phyloP scores from a whole-genome alignment of 2,797 vertebrate genomes.

The Oceanodroma leucorhoa region DNA sequence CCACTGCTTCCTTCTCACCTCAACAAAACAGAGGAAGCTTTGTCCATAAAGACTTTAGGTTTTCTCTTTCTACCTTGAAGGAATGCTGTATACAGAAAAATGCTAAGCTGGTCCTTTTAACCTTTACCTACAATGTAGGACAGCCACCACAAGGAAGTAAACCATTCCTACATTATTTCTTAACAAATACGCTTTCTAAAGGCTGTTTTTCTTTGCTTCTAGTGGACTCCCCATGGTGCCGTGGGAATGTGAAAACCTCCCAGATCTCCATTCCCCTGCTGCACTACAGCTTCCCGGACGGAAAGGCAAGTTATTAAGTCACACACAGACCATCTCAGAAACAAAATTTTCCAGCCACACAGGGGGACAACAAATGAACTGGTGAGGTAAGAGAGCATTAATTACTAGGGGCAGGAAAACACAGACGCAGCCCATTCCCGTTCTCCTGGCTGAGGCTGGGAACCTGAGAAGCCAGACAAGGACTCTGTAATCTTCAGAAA shows the following conservation, averaged over 20 bases:
- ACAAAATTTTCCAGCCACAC: neutral
- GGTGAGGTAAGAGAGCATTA: neutral
- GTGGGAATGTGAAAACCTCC: neutral
- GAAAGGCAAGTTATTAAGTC: neutral
- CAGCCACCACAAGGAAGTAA: neutral
- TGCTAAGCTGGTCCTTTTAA: neutral
- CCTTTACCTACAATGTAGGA: neutral
- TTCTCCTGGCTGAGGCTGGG: neutral
- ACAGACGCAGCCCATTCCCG: neutral
- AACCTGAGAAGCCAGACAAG: neutral
- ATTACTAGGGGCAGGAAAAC: neutral
- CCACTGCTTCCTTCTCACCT: neutral
- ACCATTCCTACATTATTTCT: neutral
- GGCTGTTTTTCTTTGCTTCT: neutral
- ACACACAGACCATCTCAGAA: neutral
- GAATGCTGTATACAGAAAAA: neutral
- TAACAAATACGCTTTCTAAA: neutral
- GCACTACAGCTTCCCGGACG: fast-evolving
- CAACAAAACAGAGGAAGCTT: neutral
- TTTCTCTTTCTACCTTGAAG: neutral
- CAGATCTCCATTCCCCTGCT: neutral
- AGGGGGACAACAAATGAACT: neutral
- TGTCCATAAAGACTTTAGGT: neutral
- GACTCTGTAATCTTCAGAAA: neutral
- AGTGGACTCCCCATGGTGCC: neutral